These are phyloP conservation scores for Nasua narica DNA, from an alignment of 2,797 vertebrate genomes.

Conservation along the genomic window DNA sequence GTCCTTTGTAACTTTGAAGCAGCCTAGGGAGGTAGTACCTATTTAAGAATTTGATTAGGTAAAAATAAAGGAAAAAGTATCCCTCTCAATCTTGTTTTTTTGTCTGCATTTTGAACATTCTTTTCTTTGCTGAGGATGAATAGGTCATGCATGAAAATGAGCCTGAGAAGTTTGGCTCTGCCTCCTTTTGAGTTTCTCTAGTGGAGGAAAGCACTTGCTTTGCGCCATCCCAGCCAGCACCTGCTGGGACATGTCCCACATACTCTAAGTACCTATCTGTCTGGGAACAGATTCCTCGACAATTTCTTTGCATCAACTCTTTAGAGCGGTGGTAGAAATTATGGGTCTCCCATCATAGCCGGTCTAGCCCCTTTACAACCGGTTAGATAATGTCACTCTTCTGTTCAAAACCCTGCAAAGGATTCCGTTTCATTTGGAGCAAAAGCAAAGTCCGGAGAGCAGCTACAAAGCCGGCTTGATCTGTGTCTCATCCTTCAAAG, in stretches of 20 bases:
- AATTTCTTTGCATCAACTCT: neutral
- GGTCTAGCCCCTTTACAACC: neutral
- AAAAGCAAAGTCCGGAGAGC: neutral
- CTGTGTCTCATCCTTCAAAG: neutral
- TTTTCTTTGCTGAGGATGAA: neutral
- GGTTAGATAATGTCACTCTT: neutral
- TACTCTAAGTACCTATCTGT: neutral
- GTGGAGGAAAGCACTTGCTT: neutral
- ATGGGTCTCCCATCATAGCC: neutral
- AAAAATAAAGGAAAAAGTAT: neutral
- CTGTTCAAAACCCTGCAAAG: neutral
- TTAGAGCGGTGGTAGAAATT: neutral
- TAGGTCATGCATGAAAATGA: neutral
- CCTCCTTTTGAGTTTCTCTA: neutral
- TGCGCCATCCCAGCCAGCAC: neutral
- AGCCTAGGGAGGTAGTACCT: neutral
- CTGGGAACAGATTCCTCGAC: neutral
- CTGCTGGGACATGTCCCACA: slow-evolving; percentile 20
- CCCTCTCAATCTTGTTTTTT: neutral
- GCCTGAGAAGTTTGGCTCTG: neutral
- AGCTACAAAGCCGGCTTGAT: neutral
- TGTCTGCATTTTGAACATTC: neutral
- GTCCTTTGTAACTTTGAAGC: neutral
- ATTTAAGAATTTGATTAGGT: neutral
- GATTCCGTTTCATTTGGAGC: neutral